phyloP scores from a whole-genome alignment of 2,113 vertebrate genomes.

The Pycnonotus jocosus region DNA sequence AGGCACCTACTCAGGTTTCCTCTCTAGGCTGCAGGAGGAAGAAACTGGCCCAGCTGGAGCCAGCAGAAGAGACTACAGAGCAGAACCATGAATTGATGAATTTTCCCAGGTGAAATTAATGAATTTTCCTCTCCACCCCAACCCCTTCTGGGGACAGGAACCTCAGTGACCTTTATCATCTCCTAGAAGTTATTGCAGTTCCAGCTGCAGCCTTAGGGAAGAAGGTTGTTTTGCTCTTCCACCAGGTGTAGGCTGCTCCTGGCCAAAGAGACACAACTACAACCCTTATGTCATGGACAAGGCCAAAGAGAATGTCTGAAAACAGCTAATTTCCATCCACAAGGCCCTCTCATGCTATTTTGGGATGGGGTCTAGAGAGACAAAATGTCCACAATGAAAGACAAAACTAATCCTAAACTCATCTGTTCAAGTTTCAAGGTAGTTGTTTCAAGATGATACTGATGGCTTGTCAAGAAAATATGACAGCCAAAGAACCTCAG shows the following conservation, averaged over 20 bases:
- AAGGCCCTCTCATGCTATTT: background rate
- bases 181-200: background rate
- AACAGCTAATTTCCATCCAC: background rate
- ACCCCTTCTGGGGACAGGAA: background rate
- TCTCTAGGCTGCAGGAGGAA: background rate
- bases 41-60: background rate
- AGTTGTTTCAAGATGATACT: background rate
- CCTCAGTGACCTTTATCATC: background rate
- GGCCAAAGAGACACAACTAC: background rate
- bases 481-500: background rate
- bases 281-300: background rate
- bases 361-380: background rate
- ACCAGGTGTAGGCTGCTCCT: background rate
- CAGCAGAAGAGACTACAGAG: fast-evolving
- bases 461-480: no score
- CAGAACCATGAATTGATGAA: background rate
- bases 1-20: background rate
- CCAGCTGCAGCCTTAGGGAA: background rate
- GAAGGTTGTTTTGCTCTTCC: background rate
- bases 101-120: background rate
- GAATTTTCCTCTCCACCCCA: background rate
- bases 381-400: background rate
- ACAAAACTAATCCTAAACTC: background rate
- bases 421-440: background rate
- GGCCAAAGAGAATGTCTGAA: background rate